Base-by-base conservation (phyloP, 1,140 invertebrate species). In the Hypsibius dujardini region DNA sequence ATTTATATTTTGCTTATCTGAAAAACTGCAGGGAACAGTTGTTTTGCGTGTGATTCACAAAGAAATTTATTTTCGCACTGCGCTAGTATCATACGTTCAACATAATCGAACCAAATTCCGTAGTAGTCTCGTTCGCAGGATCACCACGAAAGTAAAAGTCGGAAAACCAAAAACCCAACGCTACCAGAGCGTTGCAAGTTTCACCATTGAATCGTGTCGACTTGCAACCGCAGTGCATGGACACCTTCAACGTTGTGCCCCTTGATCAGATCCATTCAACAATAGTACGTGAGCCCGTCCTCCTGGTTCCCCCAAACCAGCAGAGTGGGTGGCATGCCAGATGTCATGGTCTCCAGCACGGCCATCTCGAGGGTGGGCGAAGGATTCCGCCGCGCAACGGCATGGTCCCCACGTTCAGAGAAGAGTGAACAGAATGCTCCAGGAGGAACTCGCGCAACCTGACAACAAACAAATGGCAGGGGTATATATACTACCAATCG, bases 221-320 rank as follows among this genome's bases (percentile, higher is more conserved):
- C 28, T 28, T 28, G 28, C 28, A 28, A 28, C 28, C 50, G 50
- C 50, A 56, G 50, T 56, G 50, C n/a, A 56, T 56, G 50, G 50
- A 7, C 50, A 56, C 7, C 50, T 12, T 7, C n/a, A 56, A 56
- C 50, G 50, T n/a, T 56, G 50, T 56, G 7, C 50, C 7, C 7
- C n/a, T 56, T 7, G 7, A 56, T 7, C 7, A 56, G 50, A 56
- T 12, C 7, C 62, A 67, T 15, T 67, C 80, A 83, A n/a, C 80
- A 82, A 75, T 83, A 83, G 75, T 79, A 82, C n/a, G 82, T 83
- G 45, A 83, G 76, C 1, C 83, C 82, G 74, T 79, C 81, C 50
- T 75, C 75, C 71, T 83, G 82, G 76, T 83, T 83, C 28, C 82
- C 82, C 70, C 82, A 74, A 45, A 83, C 74, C 46, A 83, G 75